phyloP scores from a whole-genome alignment of 2,113 vertebrate genomes.

The Procavia capensis region DNA sequence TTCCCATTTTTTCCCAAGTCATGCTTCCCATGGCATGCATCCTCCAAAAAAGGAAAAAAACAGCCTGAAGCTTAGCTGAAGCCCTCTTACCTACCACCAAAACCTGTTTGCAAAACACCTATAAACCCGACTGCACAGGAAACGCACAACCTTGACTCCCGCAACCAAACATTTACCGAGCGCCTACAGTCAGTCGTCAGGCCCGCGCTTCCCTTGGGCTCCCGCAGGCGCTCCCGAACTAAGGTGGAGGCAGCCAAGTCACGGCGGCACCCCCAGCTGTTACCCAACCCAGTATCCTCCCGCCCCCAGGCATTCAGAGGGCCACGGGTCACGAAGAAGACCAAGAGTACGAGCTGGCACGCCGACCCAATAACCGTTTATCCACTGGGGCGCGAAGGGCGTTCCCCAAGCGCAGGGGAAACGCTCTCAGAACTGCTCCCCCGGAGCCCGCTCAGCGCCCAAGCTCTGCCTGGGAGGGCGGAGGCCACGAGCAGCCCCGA shows the following conservation, averaged over 20 bases:
- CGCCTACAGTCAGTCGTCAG: neutral
- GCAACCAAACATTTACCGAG: neutral
- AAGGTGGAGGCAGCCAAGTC: slow-evolving; percentile 60
- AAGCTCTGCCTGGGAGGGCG: neutral
- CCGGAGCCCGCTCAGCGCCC: neutral
- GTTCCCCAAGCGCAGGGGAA: neutral
- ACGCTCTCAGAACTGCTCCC: neutral
- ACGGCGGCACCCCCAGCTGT: neutral
- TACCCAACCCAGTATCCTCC: neutral
- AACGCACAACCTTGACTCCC: neutral
- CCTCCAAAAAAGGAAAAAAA: slow-evolving; percentile 81
- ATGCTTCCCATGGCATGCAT: slow-evolving; percentile 51
- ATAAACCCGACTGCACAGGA: neutral
- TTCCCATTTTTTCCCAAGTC: slow-evolving; percentile 46
- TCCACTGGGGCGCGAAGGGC: neutral
- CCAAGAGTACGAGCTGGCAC: neutral
- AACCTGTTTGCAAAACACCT: slow-evolving; percentile 58
- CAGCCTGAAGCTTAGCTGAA: neutral
- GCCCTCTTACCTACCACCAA: slow-evolving; percentile 20
- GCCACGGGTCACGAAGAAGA: neutral
- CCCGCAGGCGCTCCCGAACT: neutral
- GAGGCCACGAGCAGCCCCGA: neutral
- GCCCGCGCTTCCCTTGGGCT: neutral
- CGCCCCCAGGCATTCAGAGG: neutral
- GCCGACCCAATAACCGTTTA: neutral